Evolutionary conservation across 2,113 vertebrate species (phyloP).

Genomic region (Scartelaos histophorus): DNA sequence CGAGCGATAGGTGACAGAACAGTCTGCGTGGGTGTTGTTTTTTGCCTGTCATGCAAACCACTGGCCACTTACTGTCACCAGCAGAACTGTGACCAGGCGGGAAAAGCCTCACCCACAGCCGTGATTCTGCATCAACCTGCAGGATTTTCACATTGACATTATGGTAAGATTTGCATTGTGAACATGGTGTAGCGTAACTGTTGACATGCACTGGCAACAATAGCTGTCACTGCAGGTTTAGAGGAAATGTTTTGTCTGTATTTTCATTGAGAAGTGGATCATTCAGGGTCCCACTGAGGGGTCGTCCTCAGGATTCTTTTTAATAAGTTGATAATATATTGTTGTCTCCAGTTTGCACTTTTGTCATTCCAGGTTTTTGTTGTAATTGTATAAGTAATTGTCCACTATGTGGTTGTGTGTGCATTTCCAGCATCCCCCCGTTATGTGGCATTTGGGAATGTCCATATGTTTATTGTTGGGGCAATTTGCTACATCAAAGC

Average conservation of each 20-base stretch:
- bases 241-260: slow-evolving; percentile 29
- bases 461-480: slow-evolving; percentile 18
- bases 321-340: neutral
- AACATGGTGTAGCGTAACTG: slow-evolving; percentile 14
- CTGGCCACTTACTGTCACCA: slow-evolving; percentile 28
- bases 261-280: slow-evolving; percentile 64
- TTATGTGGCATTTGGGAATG: slow-evolving; percentile 16
- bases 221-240: slow-evolving; percentile 21
- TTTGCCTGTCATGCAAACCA: slow-evolving; percentile 37
- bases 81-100: slow-evolving; percentile 23
- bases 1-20: slow-evolving; percentile 36
- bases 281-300: slow-evolving; percentile 47
- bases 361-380: neutral
- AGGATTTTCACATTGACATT: slow-evolving; percentile 41
- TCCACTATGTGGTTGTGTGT: neutral
- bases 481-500: slow-evolving; percentile 35
- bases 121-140: slow-evolving; percentile 24
- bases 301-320: slow-evolving; percentile 26
- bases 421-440: slow-evolving; percentile 12
- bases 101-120: slow-evolving; percentile 15
- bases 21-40: slow-evolving; percentile 30
- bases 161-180: slow-evolving; percentile 53
- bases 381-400: neutral
- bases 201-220: slow-evolving; percentile 33
- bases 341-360: neutral